A percentile compares a stretch with the other conserved stretches of the same genome.
Conservation (phyloP, 2,797 vertebrate species). For the Distichodus sexfasciatus region DNA sequence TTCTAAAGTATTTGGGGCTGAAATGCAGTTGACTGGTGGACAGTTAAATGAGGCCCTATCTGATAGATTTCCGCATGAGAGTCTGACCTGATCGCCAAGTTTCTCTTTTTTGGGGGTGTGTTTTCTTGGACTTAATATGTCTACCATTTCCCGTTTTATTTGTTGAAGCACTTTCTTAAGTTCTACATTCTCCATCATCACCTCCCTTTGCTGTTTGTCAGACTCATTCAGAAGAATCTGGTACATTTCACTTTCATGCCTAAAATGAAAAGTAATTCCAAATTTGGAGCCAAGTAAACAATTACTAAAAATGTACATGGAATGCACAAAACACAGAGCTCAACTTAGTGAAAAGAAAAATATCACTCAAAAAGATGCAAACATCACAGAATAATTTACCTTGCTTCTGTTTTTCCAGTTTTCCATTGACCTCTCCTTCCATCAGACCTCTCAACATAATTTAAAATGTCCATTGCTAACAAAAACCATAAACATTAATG, state of each 20-base stretch:
- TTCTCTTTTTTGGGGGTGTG: slow-evolving; percentile 74
- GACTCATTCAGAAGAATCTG: slow-evolving; percentile 87
- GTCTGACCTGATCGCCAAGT: slow-evolving; percentile 69
- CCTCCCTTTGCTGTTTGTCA: slow-evolving; percentile 85
- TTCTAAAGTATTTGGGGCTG: too few species aligned
- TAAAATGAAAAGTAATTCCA: slow-evolving; percentile 50
- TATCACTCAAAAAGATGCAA: neutral
- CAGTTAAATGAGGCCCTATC: too few species aligned
- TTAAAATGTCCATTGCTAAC: slow-evolving; percentile 90
- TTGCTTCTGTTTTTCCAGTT: slow-evolving; percentile 91
- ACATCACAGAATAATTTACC: slow-evolving; percentile 62
- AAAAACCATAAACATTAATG: slow-evolving; percentile 32
- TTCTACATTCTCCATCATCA: slow-evolving; percentile 90
- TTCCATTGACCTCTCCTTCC: slow-evolving; percentile 93
- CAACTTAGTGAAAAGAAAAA: neutral
- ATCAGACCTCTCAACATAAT: slow-evolving; percentile 89
- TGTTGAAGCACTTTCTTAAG: slow-evolving; percentile 93
- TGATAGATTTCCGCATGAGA: neutral
- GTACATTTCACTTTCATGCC: slow-evolving; percentile 95
- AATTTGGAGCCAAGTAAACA: neutral
- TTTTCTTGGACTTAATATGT: slow-evolving; percentile 83
- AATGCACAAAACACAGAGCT: neutral
- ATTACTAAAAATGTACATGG: too few species aligned
- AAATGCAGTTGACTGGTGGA: too few species aligned
- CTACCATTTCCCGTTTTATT: slow-evolving; percentile 95